phyloP scores from a whole-genome alignment of 2,113 vertebrate species.

The Glareola pratincola region DNA sequence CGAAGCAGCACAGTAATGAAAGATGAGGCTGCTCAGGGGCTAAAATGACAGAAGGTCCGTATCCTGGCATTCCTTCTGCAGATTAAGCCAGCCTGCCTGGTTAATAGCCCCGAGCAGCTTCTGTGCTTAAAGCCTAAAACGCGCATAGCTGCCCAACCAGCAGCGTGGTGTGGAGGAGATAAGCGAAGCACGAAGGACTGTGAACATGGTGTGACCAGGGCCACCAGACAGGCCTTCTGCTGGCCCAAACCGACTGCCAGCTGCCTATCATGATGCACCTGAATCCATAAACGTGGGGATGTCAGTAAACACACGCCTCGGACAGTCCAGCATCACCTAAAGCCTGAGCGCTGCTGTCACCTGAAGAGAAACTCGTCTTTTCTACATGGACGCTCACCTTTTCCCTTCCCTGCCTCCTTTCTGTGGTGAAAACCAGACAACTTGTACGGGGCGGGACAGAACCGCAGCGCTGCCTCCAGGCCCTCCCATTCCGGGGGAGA shows the following conservation, averaged over 20 bases:
- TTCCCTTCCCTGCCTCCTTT: too few relatives aligned
- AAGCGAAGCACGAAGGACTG: not conserved
- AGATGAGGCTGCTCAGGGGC: not conserved
- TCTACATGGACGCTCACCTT: rapidly evolving
- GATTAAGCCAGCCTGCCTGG: not conserved
- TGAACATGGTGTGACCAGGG: not conserved
- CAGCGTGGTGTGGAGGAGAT: rapidly evolving
- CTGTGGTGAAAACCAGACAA: not conserved
- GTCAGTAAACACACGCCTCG: not conserved
- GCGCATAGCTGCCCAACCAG: rapidly evolving
- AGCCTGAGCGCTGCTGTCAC: rapidly evolving
- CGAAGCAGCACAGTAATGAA: not conserved
- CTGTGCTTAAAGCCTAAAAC: not conserved
- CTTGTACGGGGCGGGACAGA: not conserved
- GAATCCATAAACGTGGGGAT: rapidly evolving
- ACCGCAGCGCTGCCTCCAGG: not conserved
- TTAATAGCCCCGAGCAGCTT: not conserved
- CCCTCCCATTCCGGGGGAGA: rapidly evolving
- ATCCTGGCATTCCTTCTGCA: not conserved
- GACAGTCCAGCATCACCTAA: not conserved
- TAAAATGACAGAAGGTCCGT: not conserved
- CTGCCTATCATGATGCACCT: rapidly evolving
- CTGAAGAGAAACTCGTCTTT: not conserved
- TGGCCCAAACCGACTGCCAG: not conserved
- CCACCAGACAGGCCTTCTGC: not conserved